Base-by-base conservation (phyloP, 2,797 vertebrate genomes). In the Acrocephalus scirpaceus region DNA sequence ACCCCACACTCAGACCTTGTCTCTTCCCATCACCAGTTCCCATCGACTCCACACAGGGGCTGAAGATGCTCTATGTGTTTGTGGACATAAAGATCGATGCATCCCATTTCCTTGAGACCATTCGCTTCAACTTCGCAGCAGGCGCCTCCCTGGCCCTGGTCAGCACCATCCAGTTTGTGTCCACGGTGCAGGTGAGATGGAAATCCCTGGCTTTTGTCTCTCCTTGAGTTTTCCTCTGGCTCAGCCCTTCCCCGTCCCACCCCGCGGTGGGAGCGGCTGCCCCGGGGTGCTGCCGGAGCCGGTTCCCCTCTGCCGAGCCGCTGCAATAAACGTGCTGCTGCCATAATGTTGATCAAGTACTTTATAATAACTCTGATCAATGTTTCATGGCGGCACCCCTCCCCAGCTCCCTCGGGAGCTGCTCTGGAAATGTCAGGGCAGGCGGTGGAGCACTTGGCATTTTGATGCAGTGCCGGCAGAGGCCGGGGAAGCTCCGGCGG, bases 161-260 rank as follows among this genome's bases (percentile, higher is more conserved):
- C 98, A 99, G 99, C 98, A 99, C 99, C 79, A 98, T 99, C 97
- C 99, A 99, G 98, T 99, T 99, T 7, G 99, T 99, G 88, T 98
- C 99, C 19, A 98, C 99, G 0, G 89, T 99, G 92, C 99, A 99
- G 99, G 99, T 99, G 96, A 98, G 93, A 5, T 21, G 23, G 40
- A 42, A 98, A 98, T 98, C 91, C 98, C 74, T 4, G 6, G 58
- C 20, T 80, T 58, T 29, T 47, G 13, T 66, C 26, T 53, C 26
- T 16, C 7, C 18, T 9, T 8, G 9, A 64, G 30, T 65, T 57
- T 20, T n/a, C 56, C 42, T 50, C 22, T 13, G 32, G 47, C 90
- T 83, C 23, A 2, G 14, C 90, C 61, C 36, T 60, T 91, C 58
- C 29, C 47, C 6, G 21, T 19, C 40, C 45, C 3, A 1, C 53